Evolutionary conservation across 2,888 invertebrate genomes (phyloP).

Genomic region (Gortyna flavago): DNA sequence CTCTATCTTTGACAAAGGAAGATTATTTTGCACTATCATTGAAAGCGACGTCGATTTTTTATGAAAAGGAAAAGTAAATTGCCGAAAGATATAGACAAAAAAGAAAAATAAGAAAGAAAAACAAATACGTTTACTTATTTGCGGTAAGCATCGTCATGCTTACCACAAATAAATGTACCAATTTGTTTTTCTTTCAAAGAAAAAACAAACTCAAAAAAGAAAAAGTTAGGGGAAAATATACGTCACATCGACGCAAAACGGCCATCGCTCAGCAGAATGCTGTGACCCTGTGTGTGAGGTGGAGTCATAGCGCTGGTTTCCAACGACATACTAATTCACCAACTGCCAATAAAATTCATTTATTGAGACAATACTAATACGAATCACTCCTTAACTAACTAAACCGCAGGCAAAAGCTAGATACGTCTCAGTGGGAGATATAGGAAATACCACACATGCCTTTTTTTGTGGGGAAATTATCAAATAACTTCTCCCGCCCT

Average conservation of each 20-base stretch:
- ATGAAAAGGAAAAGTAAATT: background rate
- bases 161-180: too few relatives aligned
- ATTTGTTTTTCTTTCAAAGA: background rate
- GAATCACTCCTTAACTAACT: background rate
- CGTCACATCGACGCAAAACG: background rate
- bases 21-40: background rate
- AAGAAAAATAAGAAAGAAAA: background rate
- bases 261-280: background rate
- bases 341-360: background rate
- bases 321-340: background rate
- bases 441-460: constrained; percentile 18
- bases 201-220: background rate
- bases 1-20: background rate
- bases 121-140: background rate
- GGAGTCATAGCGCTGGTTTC: background rate
- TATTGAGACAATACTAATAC: background rate
- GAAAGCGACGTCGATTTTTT: background rate
- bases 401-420: background rate
- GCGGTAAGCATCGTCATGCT: background rate
- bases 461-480: too few relatives aligned
- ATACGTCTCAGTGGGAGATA: constrained; percentile 7
- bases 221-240: background rate
- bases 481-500: too few relatives aligned
- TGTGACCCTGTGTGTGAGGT: background rate
- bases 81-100: background rate